Evolutionary conservation across 2,888 invertebrate species (phyloP).

Genomic region (Euphydryas editha): DNA sequence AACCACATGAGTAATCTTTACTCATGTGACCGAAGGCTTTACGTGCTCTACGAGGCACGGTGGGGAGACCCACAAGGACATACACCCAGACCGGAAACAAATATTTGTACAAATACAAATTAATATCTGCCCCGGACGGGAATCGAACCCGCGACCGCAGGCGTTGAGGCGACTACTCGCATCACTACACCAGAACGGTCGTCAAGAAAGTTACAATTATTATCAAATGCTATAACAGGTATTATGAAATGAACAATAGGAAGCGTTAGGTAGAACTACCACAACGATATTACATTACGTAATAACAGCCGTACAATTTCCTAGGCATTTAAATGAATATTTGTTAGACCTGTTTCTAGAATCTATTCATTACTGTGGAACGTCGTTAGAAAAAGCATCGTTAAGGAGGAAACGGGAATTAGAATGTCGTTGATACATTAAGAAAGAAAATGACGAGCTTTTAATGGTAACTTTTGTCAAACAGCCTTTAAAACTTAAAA

Average conservation of each 20-base stretch:
- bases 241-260: constrained; percentile 1
- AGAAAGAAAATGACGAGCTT: constrained; percentile 13
- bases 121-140: no score
- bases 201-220: no score
- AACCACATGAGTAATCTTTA: no score
- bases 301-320: constrained; percentile 60
- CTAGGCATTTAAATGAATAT: constrained; percentile 50
- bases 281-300: constrained; percentile 52
- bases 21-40: no score
- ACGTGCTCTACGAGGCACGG: no score
- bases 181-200: no score
- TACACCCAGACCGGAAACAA: no score
- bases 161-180: no score
- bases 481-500: neutral
- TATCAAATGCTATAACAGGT: neutral
- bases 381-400: constrained; percentile 31
- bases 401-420: constrained; percentile 21
- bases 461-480: neutral
- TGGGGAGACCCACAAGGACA: no score
- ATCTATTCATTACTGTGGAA: constrained; percentile 26
- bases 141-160: no score
- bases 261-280: constrained; percentile 45
- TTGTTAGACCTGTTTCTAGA: constrained; percentile 54
- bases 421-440: constrained; percentile 11
- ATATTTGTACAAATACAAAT: no score